Evolutionary conservation across 2,113 vertebrate species (phyloP).

Genomic region (Chloebia gouldiae): DNA sequence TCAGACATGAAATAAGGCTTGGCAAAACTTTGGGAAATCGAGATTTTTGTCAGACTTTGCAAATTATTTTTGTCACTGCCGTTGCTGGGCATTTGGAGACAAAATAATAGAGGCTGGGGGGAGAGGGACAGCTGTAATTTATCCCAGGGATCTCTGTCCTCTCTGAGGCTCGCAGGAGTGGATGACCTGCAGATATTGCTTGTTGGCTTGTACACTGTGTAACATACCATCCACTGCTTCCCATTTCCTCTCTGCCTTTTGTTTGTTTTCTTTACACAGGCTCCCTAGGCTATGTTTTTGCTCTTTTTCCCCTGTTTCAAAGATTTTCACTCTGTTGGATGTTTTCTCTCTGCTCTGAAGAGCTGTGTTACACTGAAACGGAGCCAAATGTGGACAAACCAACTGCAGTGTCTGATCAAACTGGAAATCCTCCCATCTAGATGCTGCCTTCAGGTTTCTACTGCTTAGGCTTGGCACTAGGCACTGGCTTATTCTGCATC

Average conservation of each 20-base stretch:
- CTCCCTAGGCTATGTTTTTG: conserved; percentile 3
- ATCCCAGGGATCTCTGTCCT: not conserved
- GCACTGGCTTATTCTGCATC: not conserved
- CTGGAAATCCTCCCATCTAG: not conserved
- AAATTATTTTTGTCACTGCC: conserved; percentile 17
- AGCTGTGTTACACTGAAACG: not conserved
- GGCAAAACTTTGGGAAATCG: not conserved
- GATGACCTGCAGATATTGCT: conserved; percentile 15
- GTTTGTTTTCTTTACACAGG: not conserved
- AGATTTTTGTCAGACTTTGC: conserved; percentile 14
- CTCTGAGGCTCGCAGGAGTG: not conserved
- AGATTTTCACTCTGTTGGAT: not conserved
- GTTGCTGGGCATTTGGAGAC: conserved; percentile 23
- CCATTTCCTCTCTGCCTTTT: conserved; percentile 33
- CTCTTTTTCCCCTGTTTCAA: not conserved
- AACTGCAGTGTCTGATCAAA: not conserved
- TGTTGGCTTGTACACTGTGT: conserved; percentile 11
- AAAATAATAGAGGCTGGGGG: not conserved
- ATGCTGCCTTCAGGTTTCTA: not conserved
- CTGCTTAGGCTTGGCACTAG: not conserved
- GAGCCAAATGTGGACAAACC: not conserved
- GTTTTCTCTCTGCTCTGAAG: not conserved
- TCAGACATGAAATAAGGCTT: not conserved
- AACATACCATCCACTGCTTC: conserved; percentile 5
- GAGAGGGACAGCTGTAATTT: not conserved